Conservation (phyloP, 2,113 vertebrate species). For the Brachyistius frenatus region DNA sequence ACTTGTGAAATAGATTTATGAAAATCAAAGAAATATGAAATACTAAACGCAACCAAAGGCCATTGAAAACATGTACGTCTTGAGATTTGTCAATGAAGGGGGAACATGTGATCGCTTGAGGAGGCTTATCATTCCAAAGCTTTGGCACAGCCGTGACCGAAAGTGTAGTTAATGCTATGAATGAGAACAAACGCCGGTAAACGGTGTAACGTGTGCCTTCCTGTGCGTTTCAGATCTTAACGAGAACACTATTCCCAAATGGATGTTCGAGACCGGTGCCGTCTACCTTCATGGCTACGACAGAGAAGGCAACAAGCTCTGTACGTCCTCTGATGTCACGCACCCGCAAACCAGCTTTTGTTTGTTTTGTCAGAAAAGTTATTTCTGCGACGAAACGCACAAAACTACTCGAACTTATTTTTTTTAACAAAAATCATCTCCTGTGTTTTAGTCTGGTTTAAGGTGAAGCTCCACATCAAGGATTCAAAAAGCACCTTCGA, state of each 20-base stretch:
- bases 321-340: slow-evolving; percentile 82
- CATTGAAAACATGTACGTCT: no score
- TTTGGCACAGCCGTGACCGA: no score
- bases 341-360: not conserved
- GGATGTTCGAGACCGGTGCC: slow-evolving; percentile 92
- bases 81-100: no score
- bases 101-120: no score
- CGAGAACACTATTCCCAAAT: slow-evolving; percentile 91
- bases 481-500: slow-evolving; percentile 90
- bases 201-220: slow-evolving; percentile 1
- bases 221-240: slow-evolving; percentile 87
- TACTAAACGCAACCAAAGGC: no score
- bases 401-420: not conserved
- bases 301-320: slow-evolving; percentile 96
- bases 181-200: not conserved
- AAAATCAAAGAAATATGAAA: no score
- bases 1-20: no score
- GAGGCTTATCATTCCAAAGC: no score
- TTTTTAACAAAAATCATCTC: not conserved
- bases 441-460: slow-evolving; percentile 92
- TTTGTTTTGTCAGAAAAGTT: not conserved
- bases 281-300: slow-evolving; percentile 96
- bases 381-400: not conserved
- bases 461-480: slow-evolving; percentile 91
- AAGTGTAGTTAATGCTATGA: not conserved